These are phyloP conservation scores for Coreoperca whiteheadi DNA, from an alignment of 2,113 vertebrate genomes.

Conservation along the genomic window DNA sequence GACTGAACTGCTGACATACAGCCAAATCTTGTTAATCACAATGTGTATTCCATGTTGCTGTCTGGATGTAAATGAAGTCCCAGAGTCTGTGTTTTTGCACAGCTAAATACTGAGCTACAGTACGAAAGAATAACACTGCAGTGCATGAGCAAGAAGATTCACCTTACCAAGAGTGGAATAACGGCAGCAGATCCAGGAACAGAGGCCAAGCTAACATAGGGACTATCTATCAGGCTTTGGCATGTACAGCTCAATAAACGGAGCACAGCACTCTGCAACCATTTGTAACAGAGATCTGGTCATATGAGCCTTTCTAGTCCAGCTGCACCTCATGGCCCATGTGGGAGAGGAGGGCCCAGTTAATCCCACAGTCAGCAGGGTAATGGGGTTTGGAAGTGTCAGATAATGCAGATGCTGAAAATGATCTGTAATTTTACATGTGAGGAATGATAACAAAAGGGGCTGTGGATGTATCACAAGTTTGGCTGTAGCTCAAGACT, in stretches of 20 bases:
- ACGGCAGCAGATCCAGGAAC: constrained; percentile 44
- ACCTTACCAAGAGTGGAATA: constrained; percentile 51
- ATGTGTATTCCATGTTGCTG: not conserved
- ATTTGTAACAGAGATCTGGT: constrained; percentile 61
- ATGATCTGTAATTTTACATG: not conserved
- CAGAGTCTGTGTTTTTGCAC: not conserved
- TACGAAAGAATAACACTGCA: constrained; percentile 15
- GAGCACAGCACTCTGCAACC: constrained; percentile 52
- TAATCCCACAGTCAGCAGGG: not conserved
- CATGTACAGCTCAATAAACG: constrained; percentile 29
- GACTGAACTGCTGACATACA: not conserved
- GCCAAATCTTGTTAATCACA: not conserved
- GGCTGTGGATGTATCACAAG: constrained; percentile 37
- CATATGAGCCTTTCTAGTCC: constrained; percentile 47
- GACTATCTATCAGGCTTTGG: constrained; percentile 63
- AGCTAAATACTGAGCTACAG: not conserved
- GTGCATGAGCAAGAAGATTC: not conserved
- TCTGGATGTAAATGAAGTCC: not conserved
- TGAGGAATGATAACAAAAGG: constrained; percentile 12
- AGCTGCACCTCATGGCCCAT: constrained; percentile 34
- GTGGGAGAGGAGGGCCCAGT: not conserved
- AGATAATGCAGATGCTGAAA: constrained; percentile 16
- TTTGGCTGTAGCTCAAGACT: constrained; percentile 42
- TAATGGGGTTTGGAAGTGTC: not conserved
- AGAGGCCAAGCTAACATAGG: constrained; percentile 45